These are phyloP conservation scores for Origma solitaria DNA, from an alignment of 2,113 vertebrate genomes.

Conservation along the genomic window DNA sequence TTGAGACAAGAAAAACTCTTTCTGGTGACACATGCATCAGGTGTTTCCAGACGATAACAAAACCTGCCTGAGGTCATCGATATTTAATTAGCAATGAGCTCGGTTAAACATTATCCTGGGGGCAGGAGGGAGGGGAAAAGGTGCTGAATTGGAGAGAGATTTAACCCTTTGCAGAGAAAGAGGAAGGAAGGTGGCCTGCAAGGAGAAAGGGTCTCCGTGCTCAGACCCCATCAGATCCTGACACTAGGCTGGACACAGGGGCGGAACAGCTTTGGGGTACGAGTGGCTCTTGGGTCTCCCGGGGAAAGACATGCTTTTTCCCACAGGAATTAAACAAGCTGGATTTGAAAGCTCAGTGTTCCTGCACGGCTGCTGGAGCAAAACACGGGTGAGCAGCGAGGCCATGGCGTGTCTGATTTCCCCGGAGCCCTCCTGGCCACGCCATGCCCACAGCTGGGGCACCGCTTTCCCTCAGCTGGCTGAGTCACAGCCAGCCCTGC, in stretches of 20 bases:
- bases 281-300: rapidly evolving
- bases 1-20: conserved; percentile 44
- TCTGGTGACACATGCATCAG: conserved; percentile 62
- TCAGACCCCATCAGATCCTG: not conserved
- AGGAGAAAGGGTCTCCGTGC: not conserved
- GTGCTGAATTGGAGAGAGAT: not conserved
- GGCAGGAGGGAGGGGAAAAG: conserved; percentile 11
- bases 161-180: conserved; percentile 50
- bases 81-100: conserved; percentile 64
- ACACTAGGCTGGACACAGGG: not conserved
- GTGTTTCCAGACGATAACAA: conserved; percentile 64
- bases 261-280: not conserved
- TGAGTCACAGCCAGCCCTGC: conserved; percentile 28
- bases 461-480: not conserved
- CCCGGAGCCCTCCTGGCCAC: rapidly evolving
- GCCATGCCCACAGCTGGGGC: not conserved
- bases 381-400: rapidly evolving
- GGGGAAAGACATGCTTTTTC: not conserved
- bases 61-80: conserved; percentile 59
- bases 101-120: conserved; percentile 53
- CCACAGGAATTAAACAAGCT: not conserved
- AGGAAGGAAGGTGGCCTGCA: not conserved
- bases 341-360: not conserved
- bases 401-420: not conserved
- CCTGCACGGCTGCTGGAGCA: not conserved